Conservation (phyloP, 2,113 vertebrate species). For the Equus przewalskii region DNA sequence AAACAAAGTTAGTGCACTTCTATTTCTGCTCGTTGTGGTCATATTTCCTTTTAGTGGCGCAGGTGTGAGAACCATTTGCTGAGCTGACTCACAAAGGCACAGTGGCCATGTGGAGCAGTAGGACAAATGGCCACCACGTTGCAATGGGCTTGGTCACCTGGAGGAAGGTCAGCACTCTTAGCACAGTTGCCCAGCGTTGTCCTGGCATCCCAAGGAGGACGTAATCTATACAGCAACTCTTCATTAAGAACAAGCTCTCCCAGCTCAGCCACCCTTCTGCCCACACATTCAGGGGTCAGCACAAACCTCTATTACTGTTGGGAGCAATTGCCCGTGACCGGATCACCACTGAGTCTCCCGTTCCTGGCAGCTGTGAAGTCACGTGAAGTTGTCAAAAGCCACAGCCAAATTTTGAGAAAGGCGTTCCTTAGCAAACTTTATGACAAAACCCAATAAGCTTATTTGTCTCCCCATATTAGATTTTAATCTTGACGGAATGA, state of each 20-base stretch:
- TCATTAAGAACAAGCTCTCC: accelerated
- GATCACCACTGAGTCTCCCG: background rate
- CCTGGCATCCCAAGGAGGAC: background rate
- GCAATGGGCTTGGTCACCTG: background rate
- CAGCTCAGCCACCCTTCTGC: background rate
- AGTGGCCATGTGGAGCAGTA: background rate
- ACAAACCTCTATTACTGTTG: background rate
- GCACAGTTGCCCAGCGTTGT: background rate
- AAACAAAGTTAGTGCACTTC: background rate
- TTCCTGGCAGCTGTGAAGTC: background rate
- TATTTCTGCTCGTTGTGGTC: background rate
- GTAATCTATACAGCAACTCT: accelerated
- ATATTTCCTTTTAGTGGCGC: background rate
- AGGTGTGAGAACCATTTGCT: background rate
- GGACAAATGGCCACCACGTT: background rate
- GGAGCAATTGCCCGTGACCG: background rate
- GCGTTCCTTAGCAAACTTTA: background rate
- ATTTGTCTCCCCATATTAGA: background rate
- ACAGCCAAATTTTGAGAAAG: background rate
- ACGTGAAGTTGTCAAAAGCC: background rate
- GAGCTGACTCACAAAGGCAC: background rate
- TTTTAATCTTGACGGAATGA: background rate
- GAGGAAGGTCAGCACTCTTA: background rate
- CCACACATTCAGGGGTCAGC: accelerated
- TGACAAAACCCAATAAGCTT: background rate